Conservation (phyloP, 1,140 invertebrate genomes). For the Hirudo medicinalis region DNA sequence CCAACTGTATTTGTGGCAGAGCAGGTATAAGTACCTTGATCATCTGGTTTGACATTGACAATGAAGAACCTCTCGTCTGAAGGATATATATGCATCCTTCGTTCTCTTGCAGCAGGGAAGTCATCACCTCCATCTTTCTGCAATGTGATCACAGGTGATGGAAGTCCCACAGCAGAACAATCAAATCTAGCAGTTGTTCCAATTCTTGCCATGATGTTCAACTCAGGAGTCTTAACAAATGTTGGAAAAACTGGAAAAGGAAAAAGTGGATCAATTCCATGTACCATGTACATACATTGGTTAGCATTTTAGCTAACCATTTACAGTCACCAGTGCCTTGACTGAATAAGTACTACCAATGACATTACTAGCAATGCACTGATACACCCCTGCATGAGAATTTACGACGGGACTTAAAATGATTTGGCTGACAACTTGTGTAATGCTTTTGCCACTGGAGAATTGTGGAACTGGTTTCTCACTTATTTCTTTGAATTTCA, state of each 20-base stretch:
- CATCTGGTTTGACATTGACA: conserved; percentile 66
- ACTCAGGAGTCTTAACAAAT: conserved; percentile 65
- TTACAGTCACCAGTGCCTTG: conserved; percentile 69
- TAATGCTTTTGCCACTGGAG: too few relatives aligned
- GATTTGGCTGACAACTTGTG: too few relatives aligned
- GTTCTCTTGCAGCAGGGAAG: conserved; percentile 82
- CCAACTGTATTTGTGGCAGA: conserved; percentile 79
- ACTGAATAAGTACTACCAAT: conserved; percentile 78
- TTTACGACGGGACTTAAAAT: too few relatives aligned
- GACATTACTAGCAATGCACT: conserved; percentile 77
- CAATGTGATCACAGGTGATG: conserved; percentile 74
- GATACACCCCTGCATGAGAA: conserved; percentile 66
- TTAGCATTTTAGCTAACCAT: conserved; percentile 45
- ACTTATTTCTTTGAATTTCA: too few relatives aligned
- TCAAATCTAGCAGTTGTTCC: conserved; percentile 73
- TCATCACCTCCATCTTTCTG: conserved; percentile 80
- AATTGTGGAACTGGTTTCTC: too few relatives aligned
- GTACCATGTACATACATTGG: too few relatives aligned
- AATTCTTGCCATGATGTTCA: conserved; percentile 65
- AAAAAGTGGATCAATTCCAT: not conserved
- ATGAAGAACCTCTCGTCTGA: conserved; percentile 84
- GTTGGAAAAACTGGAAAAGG: conserved; percentile 59
- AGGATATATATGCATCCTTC: conserved; percentile 79
- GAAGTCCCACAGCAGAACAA: conserved; percentile 77
- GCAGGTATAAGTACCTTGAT: conserved; percentile 84